Evolutionary conservation across 2,113 vertebrate genomes (phyloP), one percentile per base, ranked within the genome.

Genomic region (Petrocephalus microphthalmus): DNA sequence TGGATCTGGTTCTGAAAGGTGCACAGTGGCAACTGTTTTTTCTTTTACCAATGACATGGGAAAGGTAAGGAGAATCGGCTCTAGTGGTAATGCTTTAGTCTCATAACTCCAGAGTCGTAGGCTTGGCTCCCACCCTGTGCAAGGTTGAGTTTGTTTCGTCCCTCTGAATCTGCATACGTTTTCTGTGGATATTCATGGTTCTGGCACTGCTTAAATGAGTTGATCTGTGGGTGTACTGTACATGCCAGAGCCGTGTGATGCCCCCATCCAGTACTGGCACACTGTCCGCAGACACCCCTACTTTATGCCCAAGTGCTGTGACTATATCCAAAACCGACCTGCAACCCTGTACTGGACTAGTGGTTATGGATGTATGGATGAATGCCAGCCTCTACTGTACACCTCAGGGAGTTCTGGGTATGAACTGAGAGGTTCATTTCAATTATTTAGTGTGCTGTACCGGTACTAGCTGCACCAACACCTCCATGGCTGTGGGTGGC

Each of bases 1-100:
- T 97, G 95, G 90, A 98, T 96, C 93, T 97, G 95, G 92, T 97
- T 97, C 97, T 98, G 87, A 88, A 52, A 49, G 49, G n/a, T 7
- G 33, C 11, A 19, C 13, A 51, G 60, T n/a, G 37, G 13, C 7
- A 45, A n/a, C 13, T 25, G 45, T 83, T 83, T 47, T 10, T 83
- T 49, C 25, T 3, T 29, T 25, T 25, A 64, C 8, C n/a, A 64
- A 64, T 29, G 60, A 64, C 25, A 64, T 64, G n/a, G 60, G 60
- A 64, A 25, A 11, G n/a, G 25, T 25, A 25, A 10, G n/a, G n/a
- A 22, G 57, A 64, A 64, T 0, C 10, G n/a, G 60, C 60, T 64
- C 10, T 11, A 64, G 8, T 11, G 60, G n/a, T 13, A 29, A 64
- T n/a, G 10, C 60, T 64, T 64, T 10, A 64, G 22, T 25, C 57